A percentile compares a stretch with the other conserved stretches of the same genome.
phyloP scores from a whole-genome alignment of 2,888 invertebrate species.

The Embidobia sp. region DNA sequence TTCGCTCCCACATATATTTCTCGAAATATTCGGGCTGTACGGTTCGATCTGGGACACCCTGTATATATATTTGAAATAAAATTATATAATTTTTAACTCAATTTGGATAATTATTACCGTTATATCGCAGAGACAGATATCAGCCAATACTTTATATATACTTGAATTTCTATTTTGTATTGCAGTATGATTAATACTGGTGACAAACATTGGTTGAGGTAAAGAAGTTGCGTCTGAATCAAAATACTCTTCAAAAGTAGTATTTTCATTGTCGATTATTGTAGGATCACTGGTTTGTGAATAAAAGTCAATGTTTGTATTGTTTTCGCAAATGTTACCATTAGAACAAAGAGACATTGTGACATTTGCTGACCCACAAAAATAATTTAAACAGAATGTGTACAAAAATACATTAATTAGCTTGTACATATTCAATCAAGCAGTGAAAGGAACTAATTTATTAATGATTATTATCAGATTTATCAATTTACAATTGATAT shows the following conservation, averaged over 20 bases:
- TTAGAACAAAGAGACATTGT: conserved; percentile 67
- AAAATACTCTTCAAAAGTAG: conserved; percentile 38
- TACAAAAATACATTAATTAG: conserved; percentile 35
- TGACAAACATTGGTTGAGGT: conserved; percentile 41
- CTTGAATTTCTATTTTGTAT: conserved; percentile 31
- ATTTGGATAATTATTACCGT: conserved; percentile 75
- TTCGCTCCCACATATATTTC: too few relatives aligned
- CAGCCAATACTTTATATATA: conserved; percentile 69
- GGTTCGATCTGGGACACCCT: too few relatives aligned
- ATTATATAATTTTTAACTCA: too few relatives aligned
- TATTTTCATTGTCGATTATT: conserved; percentile 28
- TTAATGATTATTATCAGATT: not conserved
- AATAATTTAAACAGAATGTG: conserved; percentile 41
- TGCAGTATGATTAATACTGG: conserved; percentile 34
- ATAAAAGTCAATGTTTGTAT: conserved; percentile 24
- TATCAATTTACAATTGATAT: conserved; percentile 70
- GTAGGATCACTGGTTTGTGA: conserved; percentile 24
- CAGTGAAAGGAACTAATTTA: too few relatives aligned
- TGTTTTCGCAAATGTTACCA: conserved; percentile 69
- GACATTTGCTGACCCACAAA: conserved; percentile 64
- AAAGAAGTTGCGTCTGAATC: conserved; percentile 24
- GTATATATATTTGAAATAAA: too few relatives aligned
- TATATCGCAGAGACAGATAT: conserved; percentile 84
- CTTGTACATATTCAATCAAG: conserved; percentile 42
- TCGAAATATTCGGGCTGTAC: too few relatives aligned